Conservation (phyloP, 2,797 vertebrate genomes). For the Pampus argenteus region DNA sequence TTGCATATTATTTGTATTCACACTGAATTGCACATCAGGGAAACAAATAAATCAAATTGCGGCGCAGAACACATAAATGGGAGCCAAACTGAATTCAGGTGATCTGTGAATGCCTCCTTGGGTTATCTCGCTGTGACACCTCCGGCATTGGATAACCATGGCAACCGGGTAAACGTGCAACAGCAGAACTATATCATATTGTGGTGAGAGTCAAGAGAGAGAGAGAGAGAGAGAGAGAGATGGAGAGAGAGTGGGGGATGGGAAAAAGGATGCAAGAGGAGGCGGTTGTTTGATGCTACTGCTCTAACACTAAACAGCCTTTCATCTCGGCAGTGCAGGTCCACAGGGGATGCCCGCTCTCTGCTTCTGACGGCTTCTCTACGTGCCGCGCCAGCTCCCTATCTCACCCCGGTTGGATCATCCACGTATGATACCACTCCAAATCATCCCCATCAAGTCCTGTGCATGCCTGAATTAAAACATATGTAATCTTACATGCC, state of each 20-base stretch:
- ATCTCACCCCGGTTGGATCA: slow-evolving; percentile 73
- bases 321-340: slow-evolving; percentile 83
- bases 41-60: slow-evolving; percentile 81
- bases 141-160: slow-evolving; percentile 81
- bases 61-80: slow-evolving; percentile 65
- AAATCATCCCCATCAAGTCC: slow-evolving; percentile 68
- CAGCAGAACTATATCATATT: slow-evolving; percentile 80
- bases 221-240: slow-evolving; percentile 40
- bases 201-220: slow-evolving; percentile 75
- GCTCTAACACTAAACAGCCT: slow-evolving; percentile 83
- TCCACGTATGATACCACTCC: slow-evolving; percentile 72
- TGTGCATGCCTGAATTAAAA: slow-evolving; percentile 70
- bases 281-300: slow-evolving; percentile 83
- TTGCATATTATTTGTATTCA: slow-evolving; percentile 80
- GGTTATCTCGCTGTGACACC: slow-evolving; percentile 82
- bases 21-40: slow-evolving; percentile 67
- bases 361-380: slow-evolving; percentile 79
- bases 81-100: slow-evolving; percentile 81
- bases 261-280: slow-evolving; percentile 79
- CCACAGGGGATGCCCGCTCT: slow-evolving; percentile 80
- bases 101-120: slow-evolving; percentile 84
- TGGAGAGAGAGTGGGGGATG: slow-evolving; percentile 73
- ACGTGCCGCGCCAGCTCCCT: slow-evolving; percentile 72
- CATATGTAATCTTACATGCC: slow-evolving; percentile 68
- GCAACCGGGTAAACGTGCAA: slow-evolving; percentile 86